Conservation (phyloP, 2,888 invertebrate species). For the Orthonychiurus folsomi region DNA sequence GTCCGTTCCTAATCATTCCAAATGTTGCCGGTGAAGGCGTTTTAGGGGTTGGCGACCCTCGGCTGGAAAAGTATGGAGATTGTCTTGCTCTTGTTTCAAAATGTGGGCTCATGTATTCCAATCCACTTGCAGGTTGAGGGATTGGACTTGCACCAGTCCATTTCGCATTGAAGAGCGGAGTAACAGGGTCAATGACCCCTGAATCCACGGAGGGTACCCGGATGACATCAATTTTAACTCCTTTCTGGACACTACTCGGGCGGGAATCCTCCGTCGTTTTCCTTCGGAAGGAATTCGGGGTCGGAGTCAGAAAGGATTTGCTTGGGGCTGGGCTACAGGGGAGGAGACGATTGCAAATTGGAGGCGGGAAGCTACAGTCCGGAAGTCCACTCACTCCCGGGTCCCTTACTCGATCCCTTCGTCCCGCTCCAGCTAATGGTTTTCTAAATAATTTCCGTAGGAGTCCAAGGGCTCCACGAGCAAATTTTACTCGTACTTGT, state of each 20-base stretch:
- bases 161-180: slow-evolving; percentile 13
- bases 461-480: slow-evolving; percentile 38
- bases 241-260: slow-evolving; percentile 19
- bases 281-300: slow-evolving; percentile 39
- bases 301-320: slow-evolving; percentile 36
- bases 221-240: slow-evolving; percentile 40
- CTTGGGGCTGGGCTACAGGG: not conserved
- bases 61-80: slow-evolving; percentile 19
- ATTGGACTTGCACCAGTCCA: slow-evolving; percentile 17
- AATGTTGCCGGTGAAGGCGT: slow-evolving; percentile 6
- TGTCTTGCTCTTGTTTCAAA: slow-evolving; percentile 9
- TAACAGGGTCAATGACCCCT: not conserved
- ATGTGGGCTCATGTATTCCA: slow-evolving; percentile 16
- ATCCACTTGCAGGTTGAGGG: slow-evolving; percentile 19
- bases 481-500: slow-evolving; percentile 23
- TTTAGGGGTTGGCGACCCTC: slow-evolving; percentile 1
- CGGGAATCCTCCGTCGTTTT: slow-evolving; percentile 24
- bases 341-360: not conserved
- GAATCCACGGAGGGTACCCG: slow-evolving; percentile 26
- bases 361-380: not conserved
- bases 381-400: not conserved
- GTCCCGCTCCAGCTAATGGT: slow-evolving; percentile 3
- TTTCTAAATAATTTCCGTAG: slow-evolving; percentile 39
- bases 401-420: not conserved
- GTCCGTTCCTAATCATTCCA: not conserved